Evolutionary conservation across 2,797 vertebrate species (phyloP).

Genomic region (Eremophila alpestris): DNA sequence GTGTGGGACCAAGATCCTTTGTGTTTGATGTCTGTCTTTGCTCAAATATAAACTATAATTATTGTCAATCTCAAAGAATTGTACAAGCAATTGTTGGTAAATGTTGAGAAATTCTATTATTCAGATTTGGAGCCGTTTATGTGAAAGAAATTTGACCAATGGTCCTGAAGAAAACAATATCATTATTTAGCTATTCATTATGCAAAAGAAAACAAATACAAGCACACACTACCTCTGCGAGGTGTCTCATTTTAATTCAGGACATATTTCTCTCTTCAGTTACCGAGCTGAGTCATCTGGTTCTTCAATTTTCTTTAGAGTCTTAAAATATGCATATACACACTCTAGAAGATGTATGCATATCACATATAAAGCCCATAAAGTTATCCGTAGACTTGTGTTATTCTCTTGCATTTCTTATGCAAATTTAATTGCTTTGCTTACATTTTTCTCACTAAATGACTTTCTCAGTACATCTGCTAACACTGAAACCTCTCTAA

Average conservation of each 20-base stretch:
- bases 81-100: background rate
- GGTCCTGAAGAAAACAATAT: background rate
- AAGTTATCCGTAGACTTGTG: background rate
- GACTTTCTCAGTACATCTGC: background rate
- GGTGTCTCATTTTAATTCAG: background rate
- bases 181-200: background rate
- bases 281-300: background rate
- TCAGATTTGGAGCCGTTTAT: background rate
- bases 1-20: background rate
- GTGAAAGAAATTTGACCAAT: background rate
- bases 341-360: background rate
- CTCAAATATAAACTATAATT: background rate
- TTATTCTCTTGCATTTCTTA: background rate
- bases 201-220: background rate
- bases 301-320: background rate
- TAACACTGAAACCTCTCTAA: background rate
- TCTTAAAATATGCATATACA: background rate
- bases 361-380: background rate
- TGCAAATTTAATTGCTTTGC: background rate
- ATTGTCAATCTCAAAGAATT: background rate
- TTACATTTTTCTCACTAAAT: background rate
- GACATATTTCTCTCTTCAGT: background rate
- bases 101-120: background rate
- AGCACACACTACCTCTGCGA: background rate
- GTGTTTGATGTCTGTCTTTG: background rate